Percentiles rank a stretch among this genome's conserved stretches.
phyloP scores from a whole-genome alignment of 2,113 vertebrate genomes.

The Cisticola juncidis region DNA sequence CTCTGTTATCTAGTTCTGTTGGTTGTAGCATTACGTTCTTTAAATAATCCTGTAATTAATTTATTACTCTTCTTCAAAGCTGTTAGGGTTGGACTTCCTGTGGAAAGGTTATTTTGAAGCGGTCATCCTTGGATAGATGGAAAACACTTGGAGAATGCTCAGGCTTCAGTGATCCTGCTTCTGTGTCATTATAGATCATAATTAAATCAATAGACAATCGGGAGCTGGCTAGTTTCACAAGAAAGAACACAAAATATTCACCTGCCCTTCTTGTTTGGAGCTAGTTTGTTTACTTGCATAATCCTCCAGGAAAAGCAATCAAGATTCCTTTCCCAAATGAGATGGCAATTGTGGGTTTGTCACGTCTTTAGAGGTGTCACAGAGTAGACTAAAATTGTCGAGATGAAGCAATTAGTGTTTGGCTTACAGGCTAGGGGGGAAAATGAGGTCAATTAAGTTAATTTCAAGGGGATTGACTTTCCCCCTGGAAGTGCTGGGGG shows the following conservation, averaged over 20 bases:
- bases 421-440: background rate
- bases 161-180: background rate
- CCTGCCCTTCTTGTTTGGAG: background rate
- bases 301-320: background rate
- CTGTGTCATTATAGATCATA: background rate
- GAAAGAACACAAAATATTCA: background rate
- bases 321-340: background rate
- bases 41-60: background rate
- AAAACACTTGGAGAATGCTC: accelerated
- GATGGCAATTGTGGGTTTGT: background rate
- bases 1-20: background rate
- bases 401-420: background rate
- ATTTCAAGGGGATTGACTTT: background rate
- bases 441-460: background rate
- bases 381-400: background rate
- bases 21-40: accelerated
- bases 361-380: background rate
- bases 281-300: background rate
- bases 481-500: background rate
- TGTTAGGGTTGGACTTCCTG: accelerated
- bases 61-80: background rate
- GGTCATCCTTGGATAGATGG: background rate
- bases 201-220: background rate
- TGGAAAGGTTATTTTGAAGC: background rate
- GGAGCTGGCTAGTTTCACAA: background rate